Conservation (phyloP, 2,888 invertebrate genomes). For the Harpalus rufipes region DNA sequence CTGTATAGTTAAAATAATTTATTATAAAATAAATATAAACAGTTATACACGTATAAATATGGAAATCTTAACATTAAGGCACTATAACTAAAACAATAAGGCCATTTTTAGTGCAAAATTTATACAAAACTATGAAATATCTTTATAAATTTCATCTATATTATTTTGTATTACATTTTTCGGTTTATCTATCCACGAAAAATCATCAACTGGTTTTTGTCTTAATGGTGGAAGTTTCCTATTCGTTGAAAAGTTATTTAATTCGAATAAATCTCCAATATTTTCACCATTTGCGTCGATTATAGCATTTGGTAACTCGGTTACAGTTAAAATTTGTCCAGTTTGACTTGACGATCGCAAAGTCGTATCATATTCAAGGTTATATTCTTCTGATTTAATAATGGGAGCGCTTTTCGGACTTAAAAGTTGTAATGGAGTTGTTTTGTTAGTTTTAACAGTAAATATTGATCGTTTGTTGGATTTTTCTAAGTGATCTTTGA, state of each 20-base stretch:
- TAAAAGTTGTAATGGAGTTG: slow-evolving; percentile 73
- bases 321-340: slow-evolving; percentile 52
- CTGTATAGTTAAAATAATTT: slow-evolving; percentile 27
- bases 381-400: slow-evolving; percentile 6
- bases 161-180: slow-evolving; percentile 51
- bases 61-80: slow-evolving; percentile 52
- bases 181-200: slow-evolving; percentile 30
- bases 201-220: slow-evolving; percentile 50
- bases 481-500: slow-evolving; percentile 74
- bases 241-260: slow-evolving; percentile 58
- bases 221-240: slow-evolving; percentile 54
- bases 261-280: slow-evolving; percentile 60
- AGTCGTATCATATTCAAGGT: neutral
- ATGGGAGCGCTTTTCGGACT: slow-evolving; percentile 61
- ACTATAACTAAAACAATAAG: slow-evolving; percentile 29
- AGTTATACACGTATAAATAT: slow-evolving; percentile 31
- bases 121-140: slow-evolving; percentile 57
- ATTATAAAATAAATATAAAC: slow-evolving; percentile 52
- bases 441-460: slow-evolving; percentile 70
- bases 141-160: slow-evolving; percentile 64
- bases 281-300: slow-evolving; percentile 60
- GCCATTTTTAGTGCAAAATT: slow-evolving; percentile 44
- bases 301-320: slow-evolving; percentile 60
- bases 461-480: slow-evolving; percentile 47
- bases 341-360: slow-evolving; percentile 40